Base-by-base conservation (phyloP, 2,888 invertebrate species). In the Limnephilus rhombicus region DNA sequence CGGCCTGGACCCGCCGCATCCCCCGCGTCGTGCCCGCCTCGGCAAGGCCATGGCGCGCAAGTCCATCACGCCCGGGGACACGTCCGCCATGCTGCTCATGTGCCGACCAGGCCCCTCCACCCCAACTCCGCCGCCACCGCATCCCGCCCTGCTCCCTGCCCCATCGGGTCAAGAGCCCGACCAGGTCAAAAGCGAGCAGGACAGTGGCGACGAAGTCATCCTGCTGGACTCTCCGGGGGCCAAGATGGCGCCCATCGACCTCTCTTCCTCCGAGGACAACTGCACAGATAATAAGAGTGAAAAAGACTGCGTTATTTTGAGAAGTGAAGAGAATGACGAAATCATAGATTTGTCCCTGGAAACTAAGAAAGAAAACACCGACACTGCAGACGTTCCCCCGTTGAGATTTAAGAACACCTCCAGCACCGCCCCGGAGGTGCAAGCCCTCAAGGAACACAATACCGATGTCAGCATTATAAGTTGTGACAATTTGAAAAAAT, bases 31-130 rank as follows among this genome's bases (percentile, higher is more conserved):
- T 94, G 97, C 97, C 49, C 95, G 97, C 90, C 95, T 97, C 89
- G 97, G 97, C 88, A 98, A 98, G 94, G 97, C 96, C 49, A 97
- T 97, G 97, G 97, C 97, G 13, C 95, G 97, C 34, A 97, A 97
- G 94, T 96, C 96, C 41, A 96, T 97, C 89, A 96, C 95, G 11
- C 96, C 96, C 31, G 95, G 96, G 93, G 95, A 96, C 93, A 97
- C 96, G 82, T 96, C 96, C 49, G 18, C 80, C 68, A 95, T 96
- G 94, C 95, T 97, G 0, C 94, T 97, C 68, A 95, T 95, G 95
- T 95, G 95, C 94, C 95, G 95, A 88, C 94, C 94, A 41, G 45
- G 45, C 12, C 45, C 45, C n/a, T 41, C 37, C 83, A 94, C 96
- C 37, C 96, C 97, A 89, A 96, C 95, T 9, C 96, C 96, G 29